Percentiles rank a stretch among this genome's conserved stretches.
phyloP scores from a whole-genome alignment of 2,797 vertebrate species.

The Premnoplex brunnescens region DNA sequence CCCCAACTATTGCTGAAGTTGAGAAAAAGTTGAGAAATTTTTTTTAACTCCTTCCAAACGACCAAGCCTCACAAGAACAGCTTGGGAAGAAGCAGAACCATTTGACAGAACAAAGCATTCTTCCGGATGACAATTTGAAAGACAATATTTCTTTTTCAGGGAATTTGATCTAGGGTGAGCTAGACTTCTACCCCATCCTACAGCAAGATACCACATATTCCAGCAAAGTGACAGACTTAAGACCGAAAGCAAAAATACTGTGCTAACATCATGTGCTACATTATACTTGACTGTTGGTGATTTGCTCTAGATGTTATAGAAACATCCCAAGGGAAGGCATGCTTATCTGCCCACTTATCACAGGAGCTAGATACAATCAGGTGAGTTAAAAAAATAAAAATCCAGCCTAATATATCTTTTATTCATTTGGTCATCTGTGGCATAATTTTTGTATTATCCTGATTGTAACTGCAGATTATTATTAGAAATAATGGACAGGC shows the following conservation, averaged over 20 bases:
- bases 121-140: conserved; percentile 36
- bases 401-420: conserved; percentile 22
- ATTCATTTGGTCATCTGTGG: conserved; percentile 30
- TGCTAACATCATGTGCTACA: neutral
- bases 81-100: neutral
- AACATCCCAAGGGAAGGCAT: conserved; percentile 27
- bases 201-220: neutral
- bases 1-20: neutral
- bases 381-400: conserved; percentile 39
- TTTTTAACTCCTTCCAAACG: neutral
- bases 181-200: neutral
- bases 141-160: conserved; percentile 35
- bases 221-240: neutral
- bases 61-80: neutral
- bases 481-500: conserved; percentile 68
- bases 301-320: conserved; percentile 48
- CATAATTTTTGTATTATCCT: conserved; percentile 54
- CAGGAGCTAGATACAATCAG: conserved; percentile 20
- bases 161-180: conserved; percentile 13
- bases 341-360: conserved; percentile 13
- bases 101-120: conserved; percentile 17
- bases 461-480: conserved; percentile 42
- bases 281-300: neutral
- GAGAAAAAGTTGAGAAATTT: neutral
- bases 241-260: conserved; percentile 36